These are phyloP conservation scores for Nomia melanderi DNA, from an alignment of 1,140 invertebrate species.

Conservation along the genomic window DNA sequence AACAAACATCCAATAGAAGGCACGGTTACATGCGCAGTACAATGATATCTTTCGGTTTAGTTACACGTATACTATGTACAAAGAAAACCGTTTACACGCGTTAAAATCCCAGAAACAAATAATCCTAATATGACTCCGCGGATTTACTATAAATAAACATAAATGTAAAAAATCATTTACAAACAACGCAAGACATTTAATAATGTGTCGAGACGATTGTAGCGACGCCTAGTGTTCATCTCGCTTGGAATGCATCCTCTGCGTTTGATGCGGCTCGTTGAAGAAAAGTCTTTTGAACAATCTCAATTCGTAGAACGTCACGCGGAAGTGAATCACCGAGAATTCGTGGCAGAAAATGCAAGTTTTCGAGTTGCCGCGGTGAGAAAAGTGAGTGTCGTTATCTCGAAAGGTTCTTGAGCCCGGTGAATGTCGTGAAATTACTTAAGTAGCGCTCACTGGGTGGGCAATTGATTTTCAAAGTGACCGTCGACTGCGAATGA, in stretches of 20 bases:
- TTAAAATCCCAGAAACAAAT: neutral
- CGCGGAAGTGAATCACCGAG: conserved; percentile 60
- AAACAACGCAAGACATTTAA: neutral
- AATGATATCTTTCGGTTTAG: conserved; percentile 16
- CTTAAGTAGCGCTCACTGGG: conserved; percentile 39
- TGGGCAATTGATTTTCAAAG: conserved; percentile 63
- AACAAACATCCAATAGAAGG: conserved; percentile 54
- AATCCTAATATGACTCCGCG: neutral
- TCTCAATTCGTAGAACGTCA: conserved; percentile 57
- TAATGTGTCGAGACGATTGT: neutral
- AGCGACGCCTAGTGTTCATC: conserved; percentile 24
- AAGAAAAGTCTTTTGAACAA: conserved; percentile 51
- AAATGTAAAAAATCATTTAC: neutral
- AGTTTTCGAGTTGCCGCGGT: conserved; percentile 60
- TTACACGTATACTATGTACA: conserved; percentile 55
- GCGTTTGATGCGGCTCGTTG: conserved; percentile 36
- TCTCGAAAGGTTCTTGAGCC: conserved; percentile 39
- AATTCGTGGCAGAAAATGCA: conserved; percentile 62
- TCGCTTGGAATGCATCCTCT: conserved; percentile 44
- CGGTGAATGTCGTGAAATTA: conserved; percentile 45
- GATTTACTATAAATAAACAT: neutral
- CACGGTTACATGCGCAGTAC: conserved; percentile 60
- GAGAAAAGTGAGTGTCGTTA: conserved; percentile 68
- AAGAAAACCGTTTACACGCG: too few species aligned
- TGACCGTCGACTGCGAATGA: conserved; percentile 43